A percentile compares a stretch with the other conserved stretches of the same genome.
Conservation (phyloP, 2,113 vertebrate species). For the Diphyllodes magnificus region DNA sequence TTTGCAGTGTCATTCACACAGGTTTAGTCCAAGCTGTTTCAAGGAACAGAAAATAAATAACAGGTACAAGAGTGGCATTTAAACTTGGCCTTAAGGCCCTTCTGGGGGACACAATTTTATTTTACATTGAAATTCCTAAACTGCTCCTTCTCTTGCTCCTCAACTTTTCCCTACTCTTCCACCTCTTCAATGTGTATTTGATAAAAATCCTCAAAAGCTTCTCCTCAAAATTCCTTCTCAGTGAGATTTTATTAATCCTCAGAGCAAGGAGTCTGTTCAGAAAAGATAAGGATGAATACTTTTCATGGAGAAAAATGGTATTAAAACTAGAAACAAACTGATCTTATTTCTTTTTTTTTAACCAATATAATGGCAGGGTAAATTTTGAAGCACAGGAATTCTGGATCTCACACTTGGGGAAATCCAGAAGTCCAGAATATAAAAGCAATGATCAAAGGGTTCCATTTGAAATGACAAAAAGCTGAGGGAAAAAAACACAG, state of each 20-base stretch:
- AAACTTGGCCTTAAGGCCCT: neutral
- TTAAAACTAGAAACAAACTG: neutral
- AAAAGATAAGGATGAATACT: neutral
- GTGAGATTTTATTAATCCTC: neutral
- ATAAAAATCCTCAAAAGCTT: neutral
- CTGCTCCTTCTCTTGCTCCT: neutral
- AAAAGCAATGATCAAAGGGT: neutral
- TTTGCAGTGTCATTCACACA: neutral
- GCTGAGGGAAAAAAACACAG: neutral
- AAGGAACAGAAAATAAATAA: neutral
- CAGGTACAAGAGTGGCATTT: neutral
- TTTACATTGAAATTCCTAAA: neutral
- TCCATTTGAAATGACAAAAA: neutral
- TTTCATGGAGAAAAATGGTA: neutral
- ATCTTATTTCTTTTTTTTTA: neutral
- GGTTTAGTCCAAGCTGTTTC: neutral
- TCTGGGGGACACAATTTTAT: neutral
- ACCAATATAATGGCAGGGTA: neutral
- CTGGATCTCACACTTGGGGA: neutral
- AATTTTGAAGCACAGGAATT: neutral
- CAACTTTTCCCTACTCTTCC: neutral
- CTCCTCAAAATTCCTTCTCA: neutral
- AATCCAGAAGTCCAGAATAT: neutral
- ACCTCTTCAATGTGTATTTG: rapidly evolving
- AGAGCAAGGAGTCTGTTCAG: neutral